A percentile compares a stretch with the other conserved stretches of the same genome.
Evolutionary conservation across 2,888 invertebrate species (phyloP).

Genomic region (Cheilosia urbana): DNA sequence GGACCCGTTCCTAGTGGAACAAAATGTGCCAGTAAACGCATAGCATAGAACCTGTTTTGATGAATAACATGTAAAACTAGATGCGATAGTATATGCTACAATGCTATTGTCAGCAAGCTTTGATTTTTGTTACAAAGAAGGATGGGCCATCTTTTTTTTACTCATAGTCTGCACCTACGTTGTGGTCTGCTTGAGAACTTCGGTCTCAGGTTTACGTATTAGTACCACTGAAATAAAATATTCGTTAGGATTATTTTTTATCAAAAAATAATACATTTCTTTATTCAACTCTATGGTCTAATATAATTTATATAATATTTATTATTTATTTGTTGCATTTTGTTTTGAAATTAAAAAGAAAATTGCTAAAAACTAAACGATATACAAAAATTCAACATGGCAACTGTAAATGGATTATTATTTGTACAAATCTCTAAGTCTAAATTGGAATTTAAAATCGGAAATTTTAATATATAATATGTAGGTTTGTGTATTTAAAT

Average conservation of each 20-base stretch:
- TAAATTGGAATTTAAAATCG: conserved; percentile 37
- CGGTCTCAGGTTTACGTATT: too few relatives aligned
- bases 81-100: too few relatives aligned
- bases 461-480: conserved; percentile 17
- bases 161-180: too few relatives aligned
- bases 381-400: conserved; percentile 13
- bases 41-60: too few relatives aligned
- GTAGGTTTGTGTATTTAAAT: background rate
- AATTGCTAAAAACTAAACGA: conserved; percentile 40
- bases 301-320: conserved; percentile 25
- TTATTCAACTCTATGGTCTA: conserved; percentile 46
- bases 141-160: too few relatives aligned
- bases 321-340: conserved; percentile 54
- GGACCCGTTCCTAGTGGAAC: too few relatives aligned
- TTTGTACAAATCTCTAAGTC: conserved; percentile 57
- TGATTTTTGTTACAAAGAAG: too few relatives aligned
- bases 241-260: conserved; percentile 5
- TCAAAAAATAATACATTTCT: conserved; percentile 61
- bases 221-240: too few relatives aligned
- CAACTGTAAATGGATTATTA: conserved; percentile 46
- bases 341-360: conserved; percentile 29
- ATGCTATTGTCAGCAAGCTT: too few relatives aligned
- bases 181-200: too few relatives aligned
- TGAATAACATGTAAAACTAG: too few relatives aligned
- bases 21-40: too few relatives aligned